Conservation (phyloP, 2,888 invertebrate genomes). For the Pollenia griseotomentosa region DNA sequence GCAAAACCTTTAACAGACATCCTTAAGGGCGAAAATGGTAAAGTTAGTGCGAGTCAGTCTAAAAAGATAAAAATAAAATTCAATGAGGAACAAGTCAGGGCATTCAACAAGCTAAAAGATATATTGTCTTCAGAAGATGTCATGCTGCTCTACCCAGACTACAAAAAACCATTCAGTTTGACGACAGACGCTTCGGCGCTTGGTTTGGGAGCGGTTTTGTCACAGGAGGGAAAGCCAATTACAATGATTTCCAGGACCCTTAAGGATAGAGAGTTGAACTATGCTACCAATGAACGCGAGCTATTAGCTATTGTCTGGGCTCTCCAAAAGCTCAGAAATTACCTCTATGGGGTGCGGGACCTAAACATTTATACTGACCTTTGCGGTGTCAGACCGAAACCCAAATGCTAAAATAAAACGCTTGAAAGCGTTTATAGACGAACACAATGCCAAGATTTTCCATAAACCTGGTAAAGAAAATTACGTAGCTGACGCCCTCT, state of each 20-base stretch:
- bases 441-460: neutral
- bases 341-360: conserved; percentile 78
- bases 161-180: conserved; percentile 30
- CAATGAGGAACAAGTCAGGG: conserved; percentile 58
- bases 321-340: conserved; percentile 79
- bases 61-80: conserved; percentile 55
- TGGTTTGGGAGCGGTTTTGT: conserved; percentile 56
- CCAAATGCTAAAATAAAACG: conserved; percentile 58
- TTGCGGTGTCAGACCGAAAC: conserved; percentile 73
- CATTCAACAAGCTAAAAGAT: conserved; percentile 63
- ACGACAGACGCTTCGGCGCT: conserved; percentile 45
- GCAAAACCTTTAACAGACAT: conserved; percentile 70
- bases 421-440: conserved; percentile 48
- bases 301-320: conserved; percentile 80
- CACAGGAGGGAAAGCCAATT: conserved; percentile 31
- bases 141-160: neutral
- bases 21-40: conserved; percentile 73
- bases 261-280: neutral
- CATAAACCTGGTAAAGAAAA: neutral
- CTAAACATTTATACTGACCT: conserved; percentile 73
- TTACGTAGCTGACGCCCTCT: neutral
- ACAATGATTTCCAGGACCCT: conserved; percentile 22
- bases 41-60: conserved; percentile 65
- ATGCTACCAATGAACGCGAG: conserved; percentile 75
- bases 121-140: conserved; percentile 37